These are phyloP conservation scores for Abrostola tripartita DNA, from an alignment of 2,888 invertebrate species.

Conservation along the genomic window DNA sequence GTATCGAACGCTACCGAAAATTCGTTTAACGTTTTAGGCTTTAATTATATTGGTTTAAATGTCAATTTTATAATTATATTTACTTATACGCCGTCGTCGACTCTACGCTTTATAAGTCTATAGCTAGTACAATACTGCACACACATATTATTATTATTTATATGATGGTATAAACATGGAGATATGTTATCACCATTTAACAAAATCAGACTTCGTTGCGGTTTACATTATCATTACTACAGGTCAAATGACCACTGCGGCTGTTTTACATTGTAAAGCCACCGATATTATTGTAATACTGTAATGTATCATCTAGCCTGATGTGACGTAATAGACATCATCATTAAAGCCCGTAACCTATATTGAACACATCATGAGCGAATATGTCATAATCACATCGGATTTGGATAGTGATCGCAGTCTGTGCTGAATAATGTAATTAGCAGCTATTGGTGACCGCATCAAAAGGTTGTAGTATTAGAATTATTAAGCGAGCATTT, in stretches of 20 bases:
- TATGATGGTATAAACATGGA: too few species aligned
- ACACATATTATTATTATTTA: too few species aligned
- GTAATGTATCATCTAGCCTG: slow-evolving; percentile 5
- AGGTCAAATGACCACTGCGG: not conserved
- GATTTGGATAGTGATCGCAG: slow-evolving; percentile 1
- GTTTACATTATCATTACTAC: not conserved
- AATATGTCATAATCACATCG: slow-evolving; percentile 6
- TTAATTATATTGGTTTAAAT: too few species aligned
- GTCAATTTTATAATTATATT: too few species aligned
- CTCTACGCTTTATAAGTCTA: too few species aligned
- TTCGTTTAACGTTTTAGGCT: too few species aligned
- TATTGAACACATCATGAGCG: not conserved
- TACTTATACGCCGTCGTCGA: too few species aligned
- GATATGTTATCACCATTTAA: not conserved
- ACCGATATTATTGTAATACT: not conserved
- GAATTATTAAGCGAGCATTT: too few species aligned
- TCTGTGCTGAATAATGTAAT: not conserved
- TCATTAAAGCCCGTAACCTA: not conserved
- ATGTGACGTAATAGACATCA: slow-evolving; percentile 4
- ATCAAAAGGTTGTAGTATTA: not conserved
- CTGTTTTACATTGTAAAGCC: slow-evolving; percentile 2
- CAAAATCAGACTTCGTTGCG: not conserved
- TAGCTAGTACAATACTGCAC: too few species aligned
- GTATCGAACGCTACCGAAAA: too few species aligned
- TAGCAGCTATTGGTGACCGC: not conserved